Base-by-base conservation (phyloP, 2,888 invertebrate species). In the Exocentrus adspersus region DNA sequence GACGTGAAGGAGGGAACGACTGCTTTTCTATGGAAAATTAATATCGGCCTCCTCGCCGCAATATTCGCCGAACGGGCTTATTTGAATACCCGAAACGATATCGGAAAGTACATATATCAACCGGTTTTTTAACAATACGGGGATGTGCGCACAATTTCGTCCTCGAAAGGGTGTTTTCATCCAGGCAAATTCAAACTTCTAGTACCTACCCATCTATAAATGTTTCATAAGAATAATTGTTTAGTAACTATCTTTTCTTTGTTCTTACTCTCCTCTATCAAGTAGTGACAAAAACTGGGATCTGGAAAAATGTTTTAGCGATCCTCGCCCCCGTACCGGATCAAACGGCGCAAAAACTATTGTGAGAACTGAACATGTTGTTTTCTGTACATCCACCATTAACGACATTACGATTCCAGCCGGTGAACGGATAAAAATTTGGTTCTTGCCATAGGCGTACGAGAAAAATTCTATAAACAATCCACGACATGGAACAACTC, bases 391-490 rank as follows among this genome's bases (percentile, higher is more conserved):
- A 42, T 42, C 17, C 43, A n/a, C 42, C 42, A 54, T 54, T 54
- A 54, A 43, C 16, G 10, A 19, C 54, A 24, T 37, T 5, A 37
- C 16, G 16, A 6, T n/a, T 12, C 20, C 30, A n/a, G 12, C 16
- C 53, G 7, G 14, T 28, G 10, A 42, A 43, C 54, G 54, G 28
- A 54, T 54, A 54, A 54, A 54, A 54, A 54, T 43, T 43, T 54
- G 43, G 42, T 43, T 54, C 43, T 28, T 14, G 54, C 24, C 43
- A 12, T 9, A 24, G 12, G 14, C 21, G 42, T 10, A 19, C 20
- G 37, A 14, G 41, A 37, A 53, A 53, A n/a, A 37, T 53, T 37
- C 41, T 37, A 41, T 20, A 50, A 50, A 59, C 41, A 59, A 24
- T 5, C 24, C 4, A 24, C 24, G 24, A 24, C 3, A 24, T n/a